phyloP scores from a whole-genome alignment of 2,888 invertebrate genomes.

The Clusia tigrina region DNA sequence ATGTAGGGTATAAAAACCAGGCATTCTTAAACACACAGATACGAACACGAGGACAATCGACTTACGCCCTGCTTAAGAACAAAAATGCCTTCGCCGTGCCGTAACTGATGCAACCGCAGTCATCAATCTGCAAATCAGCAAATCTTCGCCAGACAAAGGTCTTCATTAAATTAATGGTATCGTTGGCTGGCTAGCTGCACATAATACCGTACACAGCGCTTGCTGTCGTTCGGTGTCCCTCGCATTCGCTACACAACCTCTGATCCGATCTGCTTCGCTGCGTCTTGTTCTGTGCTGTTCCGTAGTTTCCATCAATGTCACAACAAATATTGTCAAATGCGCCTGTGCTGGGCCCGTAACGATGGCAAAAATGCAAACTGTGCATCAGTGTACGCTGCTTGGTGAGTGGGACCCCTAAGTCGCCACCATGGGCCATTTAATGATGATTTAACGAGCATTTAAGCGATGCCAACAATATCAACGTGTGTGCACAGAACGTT shows the following conservation, averaged over 20 bases:
- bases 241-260: background rate
- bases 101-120: background rate
- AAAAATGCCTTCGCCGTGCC: background rate
- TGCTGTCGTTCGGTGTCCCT: background rate
- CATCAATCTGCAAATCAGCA: constrained; percentile 5
- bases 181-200: constrained; percentile 26
- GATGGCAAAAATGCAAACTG: background rate
- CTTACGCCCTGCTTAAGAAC: no score
- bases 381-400: no score
- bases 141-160: constrained; percentile 45
- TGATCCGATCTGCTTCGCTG: background rate
- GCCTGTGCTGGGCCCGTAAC: background rate
- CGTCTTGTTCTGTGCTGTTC: background rate
- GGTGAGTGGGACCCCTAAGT: no score
- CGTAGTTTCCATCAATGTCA: no score
- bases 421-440: background rate
- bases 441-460: constrained; percentile 52
- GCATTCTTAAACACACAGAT: no score
- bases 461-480: constrained; percentile 36
- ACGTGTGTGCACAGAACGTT: no score
- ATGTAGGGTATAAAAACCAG: no score
- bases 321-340: background rate
- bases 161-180: constrained; percentile 57
- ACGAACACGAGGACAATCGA: no score
- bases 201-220: background rate